Evolutionary conservation across 1,140 invertebrate genomes (phyloP).

Genomic region (Brachionus koreanus): DNA sequence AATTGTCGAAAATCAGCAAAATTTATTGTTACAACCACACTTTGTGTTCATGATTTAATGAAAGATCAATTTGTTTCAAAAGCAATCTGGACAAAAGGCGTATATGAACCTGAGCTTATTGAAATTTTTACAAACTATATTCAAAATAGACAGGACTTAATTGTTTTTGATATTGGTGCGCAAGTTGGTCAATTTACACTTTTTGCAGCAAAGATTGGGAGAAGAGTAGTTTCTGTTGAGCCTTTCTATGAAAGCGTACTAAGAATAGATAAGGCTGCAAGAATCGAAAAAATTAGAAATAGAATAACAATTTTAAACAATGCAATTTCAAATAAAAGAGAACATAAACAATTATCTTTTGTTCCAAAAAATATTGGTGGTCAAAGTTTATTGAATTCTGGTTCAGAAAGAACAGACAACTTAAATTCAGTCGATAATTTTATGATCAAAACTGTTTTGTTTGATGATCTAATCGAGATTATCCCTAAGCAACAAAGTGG

Average conservation of each 20-base stretch:
- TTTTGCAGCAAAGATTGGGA: neutral
- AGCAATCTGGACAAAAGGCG: neutral
- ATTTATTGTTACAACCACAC: neutral
- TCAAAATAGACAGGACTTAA: neutral
- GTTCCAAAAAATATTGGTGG: neutral
- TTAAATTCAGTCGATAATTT: neutral
- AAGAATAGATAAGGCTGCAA: neutral
- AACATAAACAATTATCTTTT: neutral
- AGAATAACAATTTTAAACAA: neutral
- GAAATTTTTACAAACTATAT: neutral
- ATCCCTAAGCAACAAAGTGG: neutral
- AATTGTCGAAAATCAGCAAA: neutral
- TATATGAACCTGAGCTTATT: neutral
- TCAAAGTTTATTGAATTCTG: neutral
- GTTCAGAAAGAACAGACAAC: neutral
- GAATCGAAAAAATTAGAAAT: neutral
- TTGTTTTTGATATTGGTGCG: conserved; percentile 22
- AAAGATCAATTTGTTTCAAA: neutral
- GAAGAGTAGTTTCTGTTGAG: neutral
- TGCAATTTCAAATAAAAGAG: neutral
- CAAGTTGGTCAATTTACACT: neutral
- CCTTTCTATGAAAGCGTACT: neutral
- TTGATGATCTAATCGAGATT: conserved; percentile 18
- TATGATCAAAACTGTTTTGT: neutral
- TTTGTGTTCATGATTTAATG: neutral